Conservation (phyloP, 2,113 vertebrate species). For the Orientallactaga bullata region DNA sequence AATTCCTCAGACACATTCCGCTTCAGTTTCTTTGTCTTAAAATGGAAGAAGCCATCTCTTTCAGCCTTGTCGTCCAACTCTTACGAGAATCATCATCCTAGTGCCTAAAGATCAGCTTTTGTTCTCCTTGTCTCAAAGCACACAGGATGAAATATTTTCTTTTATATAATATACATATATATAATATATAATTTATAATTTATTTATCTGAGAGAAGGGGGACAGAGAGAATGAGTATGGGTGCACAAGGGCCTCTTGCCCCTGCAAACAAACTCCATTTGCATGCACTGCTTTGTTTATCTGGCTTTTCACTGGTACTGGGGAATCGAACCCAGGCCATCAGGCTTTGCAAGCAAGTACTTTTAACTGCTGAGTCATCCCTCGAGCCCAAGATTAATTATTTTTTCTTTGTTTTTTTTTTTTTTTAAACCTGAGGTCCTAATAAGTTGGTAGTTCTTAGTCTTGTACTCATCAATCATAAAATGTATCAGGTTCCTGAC, state of each 20-base stretch:
- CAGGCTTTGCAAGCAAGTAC: too few species aligned
- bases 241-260: too few species aligned
- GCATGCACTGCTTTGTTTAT: too few species aligned
- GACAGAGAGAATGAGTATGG: too few species aligned
- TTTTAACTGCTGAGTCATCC: too few species aligned
- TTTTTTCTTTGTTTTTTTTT: background rate
- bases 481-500: background rate
- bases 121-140: conserved; percentile 9
- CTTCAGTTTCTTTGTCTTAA: conserved; percentile 3
- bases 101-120: background rate
- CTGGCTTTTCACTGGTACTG: too few species aligned
- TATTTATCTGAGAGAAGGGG: too few species aligned
- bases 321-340: too few species aligned
- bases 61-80: background rate
- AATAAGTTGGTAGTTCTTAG: background rate
- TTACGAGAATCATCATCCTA: background rate
- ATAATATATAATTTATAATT: too few species aligned
- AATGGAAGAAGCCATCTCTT: background rate
- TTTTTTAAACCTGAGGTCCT: background rate
- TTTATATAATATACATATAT: too few species aligned
- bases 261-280: too few species aligned
- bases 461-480: background rate
- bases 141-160: background rate
- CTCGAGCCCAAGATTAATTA: background rate
- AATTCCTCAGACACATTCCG: background rate